A percentile compares a stretch with the other conserved stretches of the same genome.
Evolutionary conservation across 2,113 vertebrate genomes (phyloP).

Genomic region (Podilymbus podiceps): DNA sequence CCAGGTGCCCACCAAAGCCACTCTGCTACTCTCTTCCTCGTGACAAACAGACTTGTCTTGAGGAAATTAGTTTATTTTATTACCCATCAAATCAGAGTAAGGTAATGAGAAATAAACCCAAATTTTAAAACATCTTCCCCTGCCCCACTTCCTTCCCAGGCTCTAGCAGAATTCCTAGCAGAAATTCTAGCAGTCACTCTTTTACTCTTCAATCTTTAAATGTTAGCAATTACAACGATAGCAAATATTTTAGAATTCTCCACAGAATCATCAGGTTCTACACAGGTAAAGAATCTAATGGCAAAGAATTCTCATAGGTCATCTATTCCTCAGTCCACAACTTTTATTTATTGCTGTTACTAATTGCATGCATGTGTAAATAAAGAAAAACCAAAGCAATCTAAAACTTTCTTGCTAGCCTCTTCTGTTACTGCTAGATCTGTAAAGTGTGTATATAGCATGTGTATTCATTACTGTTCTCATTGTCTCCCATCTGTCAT

Average conservation of each 20-base stretch:
- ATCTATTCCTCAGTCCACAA: not conserved
- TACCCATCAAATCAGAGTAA: no score
- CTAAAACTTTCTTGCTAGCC: not conserved
- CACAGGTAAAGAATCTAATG: not conserved
- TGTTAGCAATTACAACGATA: not conserved
- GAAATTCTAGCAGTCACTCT: not conserved
- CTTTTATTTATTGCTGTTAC: not conserved
- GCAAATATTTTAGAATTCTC: not conserved
- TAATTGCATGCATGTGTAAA: not conserved
- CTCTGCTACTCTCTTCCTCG: no score
- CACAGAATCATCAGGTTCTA: not conserved
- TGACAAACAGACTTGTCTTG: no score
- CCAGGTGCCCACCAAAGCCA: no score
- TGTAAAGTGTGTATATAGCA: not conserved
- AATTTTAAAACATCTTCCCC: no score
- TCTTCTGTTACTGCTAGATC: not conserved
- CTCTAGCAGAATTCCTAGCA: no score
- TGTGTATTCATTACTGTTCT: not conserved
- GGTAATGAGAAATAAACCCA: no score
- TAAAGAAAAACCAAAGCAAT: not conserved
- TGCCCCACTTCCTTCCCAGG: no score
- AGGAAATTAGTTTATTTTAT: no score
- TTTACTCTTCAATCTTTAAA: not conserved
- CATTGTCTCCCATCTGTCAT: not conserved
- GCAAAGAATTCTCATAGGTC: not conserved